Evolutionary conservation across 2,888 invertebrate species (phyloP).

Genomic region (Charanyca ferruginea): DNA sequence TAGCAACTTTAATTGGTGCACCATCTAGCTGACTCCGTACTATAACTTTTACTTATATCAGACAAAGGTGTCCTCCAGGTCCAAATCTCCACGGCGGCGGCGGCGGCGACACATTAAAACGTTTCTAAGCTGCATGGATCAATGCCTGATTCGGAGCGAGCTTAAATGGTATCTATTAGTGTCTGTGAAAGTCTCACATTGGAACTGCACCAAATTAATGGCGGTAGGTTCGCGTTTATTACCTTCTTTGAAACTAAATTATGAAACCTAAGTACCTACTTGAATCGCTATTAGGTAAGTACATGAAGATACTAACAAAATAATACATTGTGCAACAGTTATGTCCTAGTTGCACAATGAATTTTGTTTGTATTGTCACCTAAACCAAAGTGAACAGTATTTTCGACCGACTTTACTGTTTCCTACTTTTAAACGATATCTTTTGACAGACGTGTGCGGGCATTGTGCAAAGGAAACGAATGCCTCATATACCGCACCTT

Average conservation of each 20-base stretch:
- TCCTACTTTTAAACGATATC: no score
- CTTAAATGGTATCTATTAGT: background rate
- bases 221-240: background rate
- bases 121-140: conserved; percentile 6
- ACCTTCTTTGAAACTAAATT: background rate
- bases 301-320: background rate
- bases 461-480: no score
- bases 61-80: background rate
- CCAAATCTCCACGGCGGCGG: conserved; percentile 12
- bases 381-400: no score
- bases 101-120: background rate
- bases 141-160: background rate
- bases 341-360: no score
- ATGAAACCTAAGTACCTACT: background rate
- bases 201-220: background rate
- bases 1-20: conserved; percentile 1
- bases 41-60: background rate
- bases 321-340: background rate
- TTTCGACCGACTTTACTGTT: background rate
- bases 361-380: no score
- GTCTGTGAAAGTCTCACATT: background rate
- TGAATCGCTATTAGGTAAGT: background rate
- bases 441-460: no score
- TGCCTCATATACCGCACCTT: no score
- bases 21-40: background rate